These are phyloP conservation scores for Rhagophthalmus giganteus DNA, from an alignment of 2,888 invertebrate genomes.

Conservation along the genomic window DNA sequence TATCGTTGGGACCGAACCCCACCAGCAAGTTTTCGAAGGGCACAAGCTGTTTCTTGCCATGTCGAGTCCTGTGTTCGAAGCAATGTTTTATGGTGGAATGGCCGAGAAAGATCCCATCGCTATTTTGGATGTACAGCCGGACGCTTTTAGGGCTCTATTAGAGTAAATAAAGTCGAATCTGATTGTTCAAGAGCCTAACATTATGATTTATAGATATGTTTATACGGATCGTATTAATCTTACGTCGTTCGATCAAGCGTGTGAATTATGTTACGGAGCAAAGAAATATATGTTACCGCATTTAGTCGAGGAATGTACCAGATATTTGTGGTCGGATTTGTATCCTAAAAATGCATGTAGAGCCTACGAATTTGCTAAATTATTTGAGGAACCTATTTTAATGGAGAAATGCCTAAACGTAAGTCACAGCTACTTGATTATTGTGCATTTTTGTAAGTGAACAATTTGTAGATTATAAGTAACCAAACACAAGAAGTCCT, in stretches of 20 bases:
- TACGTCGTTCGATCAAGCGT: conserved; percentile 82
- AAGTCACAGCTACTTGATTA: conserved; percentile 29
- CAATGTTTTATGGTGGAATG: conserved; percentile 85
- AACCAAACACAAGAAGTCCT: conserved; percentile 76
- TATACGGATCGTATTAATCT: conserved; percentile 81
- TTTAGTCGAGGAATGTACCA: conserved; percentile 80
- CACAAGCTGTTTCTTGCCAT: conserved; percentile 83
- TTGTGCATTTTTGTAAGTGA: conserved; percentile 1
- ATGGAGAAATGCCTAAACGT: conserved; percentile 82
- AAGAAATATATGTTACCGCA: conserved; percentile 87
- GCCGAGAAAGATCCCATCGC: conserved; percentile 77
- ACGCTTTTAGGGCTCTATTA: conserved; percentile 79
- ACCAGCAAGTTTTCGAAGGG: conserved; percentile 72
- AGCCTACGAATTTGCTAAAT: conserved; percentile 82
- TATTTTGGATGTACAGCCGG: conserved; percentile 83
- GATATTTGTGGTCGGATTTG: conserved; percentile 80
- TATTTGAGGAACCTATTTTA: conserved; percentile 80
- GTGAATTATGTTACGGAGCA: conserved; percentile 84
- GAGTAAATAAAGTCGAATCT: conserved; percentile 58
- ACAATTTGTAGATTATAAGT: conserved; percentile 67
- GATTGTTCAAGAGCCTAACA: not conserved
- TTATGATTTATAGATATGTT: conserved; percentile 65
- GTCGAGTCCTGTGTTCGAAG: conserved; percentile 86
- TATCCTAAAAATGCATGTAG: conserved; percentile 80
- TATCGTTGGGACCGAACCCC: conserved; percentile 76